Evolutionary conservation across 37 sponge, comb jelly and placozoan species (phyloP).

Genomic region (Halichondria panicea): DNA sequence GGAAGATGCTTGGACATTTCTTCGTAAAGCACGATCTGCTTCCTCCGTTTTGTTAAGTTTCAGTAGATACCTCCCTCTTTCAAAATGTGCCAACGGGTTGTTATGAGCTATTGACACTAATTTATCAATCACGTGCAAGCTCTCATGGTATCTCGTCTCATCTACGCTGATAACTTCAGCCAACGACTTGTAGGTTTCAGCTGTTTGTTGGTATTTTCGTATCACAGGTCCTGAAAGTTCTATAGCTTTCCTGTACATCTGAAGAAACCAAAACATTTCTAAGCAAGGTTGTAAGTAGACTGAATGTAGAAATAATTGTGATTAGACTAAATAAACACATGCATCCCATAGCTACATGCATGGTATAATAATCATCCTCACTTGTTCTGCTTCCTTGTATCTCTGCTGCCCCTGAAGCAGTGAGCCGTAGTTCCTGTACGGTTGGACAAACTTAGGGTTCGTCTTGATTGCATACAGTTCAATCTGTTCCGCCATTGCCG

Average conservation of each 20-base stretch:
- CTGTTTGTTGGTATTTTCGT: not conserved
- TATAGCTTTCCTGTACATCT: constrained; percentile 15
- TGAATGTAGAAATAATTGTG: not conserved
- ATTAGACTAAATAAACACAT: not conserved
- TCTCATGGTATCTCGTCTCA: constrained; percentile 58
- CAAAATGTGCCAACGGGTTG: constrained; percentile 26
- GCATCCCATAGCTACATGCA: too few species aligned
- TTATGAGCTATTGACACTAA: constrained; percentile 63
- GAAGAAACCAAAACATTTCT: not conserved
- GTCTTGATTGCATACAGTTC: constrained; percentile 59
- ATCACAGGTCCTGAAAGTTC: not conserved
- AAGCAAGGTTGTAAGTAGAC: too few species aligned
- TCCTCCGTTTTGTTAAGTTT: constrained; percentile 53
- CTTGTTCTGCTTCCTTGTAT: constrained; percentile 66
- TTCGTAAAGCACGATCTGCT: constrained; percentile 13
- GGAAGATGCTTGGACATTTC: constrained; percentile 21
- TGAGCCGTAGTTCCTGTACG: constrained; percentile 81
- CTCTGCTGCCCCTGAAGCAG: constrained; percentile 50
- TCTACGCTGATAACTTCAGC: constrained; percentile 2
- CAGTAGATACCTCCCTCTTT: constrained; percentile 50
- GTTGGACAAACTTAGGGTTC: constrained; percentile 69
- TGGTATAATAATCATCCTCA: not conserved
- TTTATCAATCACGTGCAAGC: constrained; percentile 38
- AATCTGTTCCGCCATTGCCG: constrained; percentile 53
- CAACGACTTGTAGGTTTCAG: constrained; percentile 18